phyloP scores from a whole-genome alignment of 2,888 invertebrate genomes.

The Microctonus aethiopoides region DNA sequence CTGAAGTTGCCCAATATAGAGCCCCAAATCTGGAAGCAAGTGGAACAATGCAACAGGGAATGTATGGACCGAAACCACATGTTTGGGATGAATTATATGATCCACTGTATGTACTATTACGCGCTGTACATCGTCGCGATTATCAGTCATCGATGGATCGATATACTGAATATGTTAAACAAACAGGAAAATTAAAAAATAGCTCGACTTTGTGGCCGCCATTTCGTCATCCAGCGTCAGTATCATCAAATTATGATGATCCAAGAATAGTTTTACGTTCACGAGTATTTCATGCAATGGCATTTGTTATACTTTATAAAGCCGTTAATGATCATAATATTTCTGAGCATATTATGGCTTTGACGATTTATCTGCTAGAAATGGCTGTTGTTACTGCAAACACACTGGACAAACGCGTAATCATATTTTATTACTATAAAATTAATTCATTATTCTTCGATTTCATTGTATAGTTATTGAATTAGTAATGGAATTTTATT shows the following conservation, averaged over 20 bases:
- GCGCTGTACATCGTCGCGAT: constrained; percentile 92
- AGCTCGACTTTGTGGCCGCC: constrained; percentile 83
- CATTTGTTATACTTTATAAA: constrained; percentile 86
- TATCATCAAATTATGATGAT: constrained; percentile 75
- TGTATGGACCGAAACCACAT: constrained; percentile 85
- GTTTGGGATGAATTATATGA: constrained; percentile 96
- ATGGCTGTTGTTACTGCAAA: constrained; percentile 76
- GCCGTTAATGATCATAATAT: constrained; percentile 80
- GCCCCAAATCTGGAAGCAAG: constrained; percentile 88
- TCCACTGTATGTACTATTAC: constrained; percentile 89
- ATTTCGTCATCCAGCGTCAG: constrained; percentile 77
- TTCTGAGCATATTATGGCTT: constrained; percentile 89
- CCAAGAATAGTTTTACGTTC: constrained; percentile 74
- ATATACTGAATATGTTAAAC: constrained; percentile 81
- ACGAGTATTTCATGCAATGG: constrained; percentile 77
- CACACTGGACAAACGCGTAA: constrained; percentile 65
- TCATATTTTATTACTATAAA: too few relatives aligned
- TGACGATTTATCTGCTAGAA: constrained; percentile 87
- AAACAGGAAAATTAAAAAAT: constrained; percentile 72
- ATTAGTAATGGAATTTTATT: too few relatives aligned
- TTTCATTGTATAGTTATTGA: too few relatives aligned
- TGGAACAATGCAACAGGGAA: constrained; percentile 81
- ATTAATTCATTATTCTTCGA: too few relatives aligned
- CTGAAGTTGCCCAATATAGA: constrained; percentile 86
- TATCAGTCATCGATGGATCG: constrained; percentile 95